Evolutionary conservation across 2,113 vertebrate species (phyloP).

Genomic region (Callocephalon fimbriatum): DNA sequence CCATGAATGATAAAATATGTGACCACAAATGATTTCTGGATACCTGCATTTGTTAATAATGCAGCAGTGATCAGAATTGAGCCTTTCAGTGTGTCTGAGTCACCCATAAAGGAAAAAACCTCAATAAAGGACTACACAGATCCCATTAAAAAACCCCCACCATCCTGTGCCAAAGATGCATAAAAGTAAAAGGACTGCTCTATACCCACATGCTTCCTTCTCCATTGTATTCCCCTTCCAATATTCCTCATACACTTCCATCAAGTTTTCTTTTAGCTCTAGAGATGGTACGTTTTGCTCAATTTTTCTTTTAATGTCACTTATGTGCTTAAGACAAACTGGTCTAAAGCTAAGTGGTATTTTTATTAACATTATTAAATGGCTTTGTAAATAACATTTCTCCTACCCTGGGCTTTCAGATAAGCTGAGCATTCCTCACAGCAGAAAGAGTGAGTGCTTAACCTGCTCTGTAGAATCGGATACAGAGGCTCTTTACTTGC

Average conservation of each 20-base stretch:
- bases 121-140: neutral
- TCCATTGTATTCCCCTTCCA: neutral
- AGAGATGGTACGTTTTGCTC: neutral
- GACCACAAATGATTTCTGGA: neutral
- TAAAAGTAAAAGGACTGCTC: neutral
- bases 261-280: neutral
- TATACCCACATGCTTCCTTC: neutral
- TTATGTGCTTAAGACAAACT: neutral
- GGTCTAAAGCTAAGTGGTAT: neutral
- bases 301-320: neutral
- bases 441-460: neutral
- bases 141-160: neutral
- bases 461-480: neutral
- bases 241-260: neutral
- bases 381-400: neutral
- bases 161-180: rapidly evolving
- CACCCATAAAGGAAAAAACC: neutral
- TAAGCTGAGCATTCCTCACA: neutral
- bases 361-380: neutral
- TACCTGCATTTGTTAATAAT: neutral
- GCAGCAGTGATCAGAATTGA: neutral
- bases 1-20: neutral
- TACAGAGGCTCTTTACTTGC: neutral
- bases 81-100: neutral
- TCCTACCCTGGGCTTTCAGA: neutral